Conservation (phyloP, 2,888 invertebrate species). For the Noctua janthe region DNA sequence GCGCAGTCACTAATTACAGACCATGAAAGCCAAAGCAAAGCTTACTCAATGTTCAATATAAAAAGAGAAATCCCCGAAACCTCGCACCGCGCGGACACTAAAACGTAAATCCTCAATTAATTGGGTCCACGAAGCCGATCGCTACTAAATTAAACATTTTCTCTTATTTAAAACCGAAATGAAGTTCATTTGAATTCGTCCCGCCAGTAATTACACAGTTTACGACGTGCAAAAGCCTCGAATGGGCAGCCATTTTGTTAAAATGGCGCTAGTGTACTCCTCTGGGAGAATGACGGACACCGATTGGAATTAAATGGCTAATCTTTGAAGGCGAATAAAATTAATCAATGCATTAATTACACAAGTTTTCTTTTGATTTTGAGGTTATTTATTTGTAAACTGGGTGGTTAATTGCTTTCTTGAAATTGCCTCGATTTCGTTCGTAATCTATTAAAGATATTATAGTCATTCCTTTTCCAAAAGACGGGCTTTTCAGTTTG, state of each 20-base stretch:
- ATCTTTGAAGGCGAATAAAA: slow-evolving; percentile 83
- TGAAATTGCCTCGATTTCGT: background rate
- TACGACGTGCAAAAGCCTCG: slow-evolving; percentile 87
- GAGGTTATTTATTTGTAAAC: slow-evolving; percentile 47
- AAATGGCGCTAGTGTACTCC: slow-evolving; percentile 76
- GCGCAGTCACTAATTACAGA: slow-evolving; percentile 49
- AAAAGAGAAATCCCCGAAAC: slow-evolving; percentile 66
- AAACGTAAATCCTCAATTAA: slow-evolving; percentile 88
- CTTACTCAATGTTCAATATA: slow-evolving; percentile 72
- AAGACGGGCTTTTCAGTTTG: background rate
- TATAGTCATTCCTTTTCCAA: background rate
- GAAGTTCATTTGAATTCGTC: slow-evolving; percentile 88
- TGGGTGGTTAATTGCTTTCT: background rate
- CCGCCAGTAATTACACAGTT: slow-evolving; percentile 89
- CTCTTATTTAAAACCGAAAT: slow-evolving; percentile 90
- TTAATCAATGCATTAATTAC: slow-evolving; percentile 86
- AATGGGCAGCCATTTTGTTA: slow-evolving; percentile 78
- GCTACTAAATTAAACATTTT: slow-evolving; percentile 89
- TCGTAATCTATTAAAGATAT: background rate
- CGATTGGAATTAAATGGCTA: slow-evolving; percentile 80
- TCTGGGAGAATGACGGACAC: slow-evolving; percentile 73
- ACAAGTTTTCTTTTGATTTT: slow-evolving; percentile 69
- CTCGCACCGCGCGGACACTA: slow-evolving; percentile 65
- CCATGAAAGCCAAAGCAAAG: slow-evolving; percentile 45
- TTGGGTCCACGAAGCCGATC: slow-evolving; percentile 84